Percentiles rank a stretch among this genome's conserved stretches.
These are phyloP conservation scores for Sarcophaga carnaria DNA, from an alignment of 2,888 invertebrate genomes.

Conservation along the genomic window DNA sequence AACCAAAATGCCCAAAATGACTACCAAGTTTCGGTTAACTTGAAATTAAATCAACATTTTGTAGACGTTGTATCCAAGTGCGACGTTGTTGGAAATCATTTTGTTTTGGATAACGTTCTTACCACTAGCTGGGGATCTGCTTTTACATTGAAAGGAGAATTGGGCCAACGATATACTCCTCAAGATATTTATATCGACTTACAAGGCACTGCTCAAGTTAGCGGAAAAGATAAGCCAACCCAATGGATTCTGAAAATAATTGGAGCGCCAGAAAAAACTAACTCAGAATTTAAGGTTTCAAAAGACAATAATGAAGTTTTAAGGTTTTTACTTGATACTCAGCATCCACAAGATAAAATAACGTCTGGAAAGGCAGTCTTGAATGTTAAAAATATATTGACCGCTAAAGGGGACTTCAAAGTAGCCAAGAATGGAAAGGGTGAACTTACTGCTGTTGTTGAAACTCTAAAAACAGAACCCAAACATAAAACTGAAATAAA, in stretches of 20 bases:
- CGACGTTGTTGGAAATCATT: constrained; percentile 80
- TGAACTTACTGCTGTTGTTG: constrained; percentile 81
- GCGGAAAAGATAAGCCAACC: constrained; percentile 75
- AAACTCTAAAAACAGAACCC: constrained; percentile 82
- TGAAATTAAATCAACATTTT: constrained; percentile 81
- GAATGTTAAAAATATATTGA: constrained; percentile 84
- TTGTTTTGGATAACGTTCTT: constrained; percentile 75
- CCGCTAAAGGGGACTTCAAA: constrained; percentile 85
- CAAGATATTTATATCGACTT: constrained; percentile 78
- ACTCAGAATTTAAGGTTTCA: constrained; percentile 78
- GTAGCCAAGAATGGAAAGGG: constrained; percentile 86
- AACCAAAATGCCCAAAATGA: constrained; percentile 79
- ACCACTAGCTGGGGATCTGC: constrained; percentile 78
- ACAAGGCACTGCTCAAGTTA: constrained; percentile 75
- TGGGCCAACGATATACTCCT: constrained; percentile 76
- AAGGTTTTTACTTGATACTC: constrained; percentile 74
- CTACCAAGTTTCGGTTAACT: constrained; percentile 85
- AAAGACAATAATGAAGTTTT: constrained; percentile 76
- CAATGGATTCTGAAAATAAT: constrained; percentile 76
- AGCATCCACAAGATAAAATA: constrained; percentile 78
- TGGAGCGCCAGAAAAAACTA: constrained; percentile 80
- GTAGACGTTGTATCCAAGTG: constrained; percentile 76
- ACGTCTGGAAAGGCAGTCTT: constrained; percentile 83
- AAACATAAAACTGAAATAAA: constrained; percentile 85
- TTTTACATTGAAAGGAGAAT: constrained; percentile 77